Evolutionary conservation across 2,113 vertebrate genomes (phyloP).

Genomic region (Dolichallabes microphthalmus): DNA sequence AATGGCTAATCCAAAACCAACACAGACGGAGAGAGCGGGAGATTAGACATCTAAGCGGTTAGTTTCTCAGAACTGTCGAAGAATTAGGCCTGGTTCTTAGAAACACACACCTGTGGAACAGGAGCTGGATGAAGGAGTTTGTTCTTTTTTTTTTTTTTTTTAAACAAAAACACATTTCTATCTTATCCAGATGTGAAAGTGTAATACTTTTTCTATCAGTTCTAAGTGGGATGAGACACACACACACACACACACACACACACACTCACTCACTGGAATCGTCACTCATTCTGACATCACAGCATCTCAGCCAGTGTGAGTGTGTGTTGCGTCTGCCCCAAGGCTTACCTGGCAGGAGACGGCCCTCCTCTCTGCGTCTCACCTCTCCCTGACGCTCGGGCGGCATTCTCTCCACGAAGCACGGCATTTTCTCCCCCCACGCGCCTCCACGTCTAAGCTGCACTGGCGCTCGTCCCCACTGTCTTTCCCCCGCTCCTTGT

Average conservation of each 20-base stretch:
- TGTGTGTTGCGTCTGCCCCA: conserved; percentile 37
- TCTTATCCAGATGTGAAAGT: neutral
- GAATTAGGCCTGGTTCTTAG: neutral
- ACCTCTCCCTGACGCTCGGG: conserved; percentile 77
- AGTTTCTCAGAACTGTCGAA: neutral
- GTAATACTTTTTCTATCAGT: neutral
- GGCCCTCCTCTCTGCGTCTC: conserved; percentile 73
- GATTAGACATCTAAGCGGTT: conserved; percentile 24
- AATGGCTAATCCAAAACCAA: conserved; percentile 50
- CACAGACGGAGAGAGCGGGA: conserved; percentile 15
- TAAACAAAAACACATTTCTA: neutral
- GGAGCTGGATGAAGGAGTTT: neutral
- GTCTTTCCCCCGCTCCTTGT: conserved; percentile 33
- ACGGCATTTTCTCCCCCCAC: conserved; percentile 76
- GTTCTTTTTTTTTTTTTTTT: neutral
- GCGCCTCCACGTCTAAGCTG: conserved; percentile 68
- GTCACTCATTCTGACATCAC: conserved; percentile 50
- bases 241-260: neutral
- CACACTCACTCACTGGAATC: conserved; percentile 26
- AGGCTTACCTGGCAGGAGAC: conserved; percentile 77
- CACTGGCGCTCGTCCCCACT: conserved; percentile 38
- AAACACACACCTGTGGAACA: conserved; percentile 35
- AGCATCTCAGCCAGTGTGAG: conserved; percentile 24
- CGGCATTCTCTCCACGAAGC: conserved; percentile 79
- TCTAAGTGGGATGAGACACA: neutral